phyloP scores from a whole-genome alignment of 2,113 vertebrate species.

The Corythornis madagascariensis region DNA sequence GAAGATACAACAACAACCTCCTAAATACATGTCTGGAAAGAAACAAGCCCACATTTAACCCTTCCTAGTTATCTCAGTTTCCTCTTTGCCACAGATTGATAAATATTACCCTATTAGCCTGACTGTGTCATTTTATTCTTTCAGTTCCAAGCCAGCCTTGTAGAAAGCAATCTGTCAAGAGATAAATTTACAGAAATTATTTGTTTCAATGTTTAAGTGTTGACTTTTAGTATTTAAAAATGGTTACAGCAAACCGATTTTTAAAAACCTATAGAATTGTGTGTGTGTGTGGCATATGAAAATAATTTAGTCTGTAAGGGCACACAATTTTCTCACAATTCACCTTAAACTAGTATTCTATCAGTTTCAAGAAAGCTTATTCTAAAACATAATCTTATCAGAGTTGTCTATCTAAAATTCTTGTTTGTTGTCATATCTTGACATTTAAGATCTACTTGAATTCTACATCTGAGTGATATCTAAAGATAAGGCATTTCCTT shows the following conservation, averaged over 20 bases:
- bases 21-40: slow-evolving; percentile 41
- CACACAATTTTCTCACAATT: slow-evolving; percentile 57
- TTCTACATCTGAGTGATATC: neutral
- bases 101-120: slow-evolving; percentile 48
- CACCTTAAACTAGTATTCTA: neutral
- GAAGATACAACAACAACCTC: slow-evolving; percentile 47
- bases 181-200: slow-evolving; percentile 56
- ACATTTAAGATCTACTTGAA: slow-evolving; percentile 50
- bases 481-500: slow-evolving; percentile 54
- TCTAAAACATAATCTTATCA: slow-evolving; percentile 51
- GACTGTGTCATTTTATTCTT: slow-evolving; percentile 63
- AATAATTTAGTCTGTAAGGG: slow-evolving; percentile 22
- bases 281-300: neutral
- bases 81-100: slow-evolving; percentile 33
- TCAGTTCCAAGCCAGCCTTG: slow-evolving; percentile 38
- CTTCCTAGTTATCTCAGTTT: slow-evolving; percentile 56
- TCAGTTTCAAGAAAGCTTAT: slow-evolving; percentile 44
- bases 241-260: slow-evolving; percentile 34
- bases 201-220: slow-evolving; percentile 64
- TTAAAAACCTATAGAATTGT: slow-evolving; percentile 24
- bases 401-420: slow-evolving; percentile 43
- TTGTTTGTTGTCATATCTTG: slow-evolving; percentile 49
- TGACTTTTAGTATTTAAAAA: slow-evolving; percentile 56
- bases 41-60: slow-evolving; percentile 58
- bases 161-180: slow-evolving; percentile 56